phyloP scores from a whole-genome alignment of 2,888 invertebrate genomes.

The Cephus nigrinus region DNA sequence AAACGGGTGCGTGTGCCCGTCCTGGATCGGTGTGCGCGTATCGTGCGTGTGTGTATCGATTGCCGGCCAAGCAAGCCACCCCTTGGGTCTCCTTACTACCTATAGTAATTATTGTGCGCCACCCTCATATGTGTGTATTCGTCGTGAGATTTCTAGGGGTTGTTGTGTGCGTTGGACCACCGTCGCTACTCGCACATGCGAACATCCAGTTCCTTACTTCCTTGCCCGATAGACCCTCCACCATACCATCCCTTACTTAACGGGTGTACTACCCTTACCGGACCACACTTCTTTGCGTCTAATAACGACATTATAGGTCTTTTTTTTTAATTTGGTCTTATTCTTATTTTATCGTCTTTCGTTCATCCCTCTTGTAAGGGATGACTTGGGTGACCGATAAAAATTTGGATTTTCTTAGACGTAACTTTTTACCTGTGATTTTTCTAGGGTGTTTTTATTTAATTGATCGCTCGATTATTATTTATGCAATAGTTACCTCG shows the following conservation, averaged over 20 bases:
- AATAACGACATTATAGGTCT: not conserved
- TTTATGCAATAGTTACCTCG: not conserved
- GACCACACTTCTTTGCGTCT: not conserved
- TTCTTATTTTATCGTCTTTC: not conserved
- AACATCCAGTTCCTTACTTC: conserved; percentile 52
- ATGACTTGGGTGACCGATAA: not conserved
- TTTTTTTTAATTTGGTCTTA: not conserved
- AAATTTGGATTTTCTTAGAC: not conserved
- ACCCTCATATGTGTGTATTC: conserved; percentile 60
- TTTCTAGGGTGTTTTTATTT: not conserved
- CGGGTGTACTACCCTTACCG: conserved; percentile 51
- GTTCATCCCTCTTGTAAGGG: not conserved
- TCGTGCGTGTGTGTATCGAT: conserved; percentile 63
- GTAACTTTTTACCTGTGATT: not conserved
- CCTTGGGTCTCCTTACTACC: conserved; percentile 44
- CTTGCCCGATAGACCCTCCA: conserved; percentile 54
- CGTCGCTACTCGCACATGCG: conserved; percentile 6
- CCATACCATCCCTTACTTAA: conserved; percentile 50
- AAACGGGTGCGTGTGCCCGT: conserved; percentile 51
- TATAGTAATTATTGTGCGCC: conserved; percentile 60
- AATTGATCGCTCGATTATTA: not conserved
- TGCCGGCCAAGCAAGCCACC: conserved; percentile 56
- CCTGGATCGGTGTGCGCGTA: conserved; percentile 36
- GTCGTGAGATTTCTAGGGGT: conserved; percentile 54
- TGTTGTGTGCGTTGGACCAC: conserved; percentile 20